phyloP scores from a whole-genome alignment of 2,888 invertebrate genomes.

The Lasioglossum morio region DNA sequence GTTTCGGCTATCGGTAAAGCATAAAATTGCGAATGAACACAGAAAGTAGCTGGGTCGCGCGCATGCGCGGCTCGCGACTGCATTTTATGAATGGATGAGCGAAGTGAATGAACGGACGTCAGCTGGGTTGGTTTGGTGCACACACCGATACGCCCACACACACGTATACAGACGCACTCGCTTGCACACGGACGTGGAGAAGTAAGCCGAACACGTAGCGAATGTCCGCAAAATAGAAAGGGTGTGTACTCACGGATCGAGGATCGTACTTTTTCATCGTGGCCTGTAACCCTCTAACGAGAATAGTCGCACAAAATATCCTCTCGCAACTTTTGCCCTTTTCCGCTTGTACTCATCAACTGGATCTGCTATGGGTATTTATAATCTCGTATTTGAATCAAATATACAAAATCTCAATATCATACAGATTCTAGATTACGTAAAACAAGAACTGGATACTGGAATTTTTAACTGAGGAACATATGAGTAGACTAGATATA shows the following conservation, averaged over 20 bases:
- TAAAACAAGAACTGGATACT: neutral
- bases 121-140: slow-evolving; percentile 66
- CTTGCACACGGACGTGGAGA: slow-evolving; percentile 14
- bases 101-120: slow-evolving; percentile 76
- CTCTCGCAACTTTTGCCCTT: neutral
- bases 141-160: slow-evolving; percentile 20
- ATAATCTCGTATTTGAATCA: neutral
- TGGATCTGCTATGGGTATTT: neutral
- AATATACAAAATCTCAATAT: neutral
- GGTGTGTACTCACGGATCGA: slow-evolving; percentile 7
- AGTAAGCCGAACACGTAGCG: slow-evolving; percentile 31
- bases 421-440: neutral
- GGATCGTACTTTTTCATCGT: neutral
- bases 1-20: slow-evolving; percentile 12
- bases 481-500: neutral
- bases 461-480: neutral
- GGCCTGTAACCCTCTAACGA: neutral
- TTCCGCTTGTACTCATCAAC: neutral
- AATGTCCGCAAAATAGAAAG: slow-evolving; percentile 26
- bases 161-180: neutral
- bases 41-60: slow-evolving; percentile 17
- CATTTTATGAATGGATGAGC: slow-evolving; percentile 79
- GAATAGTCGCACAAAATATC: neutral
- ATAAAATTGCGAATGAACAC: slow-evolving; percentile 19
- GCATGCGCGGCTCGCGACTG: slow-evolving; percentile 70